Base-by-base conservation (phyloP, 37 sponge, comb jelly and placozoan species). In the Axinella damicornis region DNA sequence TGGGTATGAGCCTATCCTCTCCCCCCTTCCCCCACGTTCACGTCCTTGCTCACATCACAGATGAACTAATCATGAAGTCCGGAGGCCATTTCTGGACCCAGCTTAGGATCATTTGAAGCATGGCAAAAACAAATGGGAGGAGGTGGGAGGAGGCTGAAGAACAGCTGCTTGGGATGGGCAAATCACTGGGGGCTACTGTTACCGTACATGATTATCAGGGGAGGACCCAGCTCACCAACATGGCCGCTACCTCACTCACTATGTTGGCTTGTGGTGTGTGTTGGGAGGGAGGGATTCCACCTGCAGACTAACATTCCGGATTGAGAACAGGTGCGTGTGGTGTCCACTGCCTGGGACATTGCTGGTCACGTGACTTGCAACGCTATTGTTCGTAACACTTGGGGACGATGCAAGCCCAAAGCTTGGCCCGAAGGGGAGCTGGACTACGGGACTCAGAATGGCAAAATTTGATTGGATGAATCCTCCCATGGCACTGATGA, bases 381-480 rank as follows among this genome's bases (percentile, higher is more conserved):
- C 40, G 37, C 55, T 61, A 76, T 27, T 66, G 0, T 25, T 54
- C 25, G 71, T 54, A 28, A 38, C 55, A 5, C 34, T 15, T 12
- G 79, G 30, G 27, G 89, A 80, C 11, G 85, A 63, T 5, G 57
- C 25, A 2, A 84, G 35, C 0, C 41, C 28, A 15, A 73, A n/a
- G n/a, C 73, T 70, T 39, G 40, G 36, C 31, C 69, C 63, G 34
- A 65, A 73, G 21, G 89, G 52, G 17, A 62, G 32, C 60, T 80
- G 82, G 30, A 57, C 58, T n/a, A 82, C 34, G 24, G 82, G 25
- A 41, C 61, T 58, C 22, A 71, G 69, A 60, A 75, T 61, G 58
- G 83, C 77, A 80, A 97, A 76, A 32, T 79, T 76, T 22, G 90
- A 83, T 81, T 97, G 98, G 39, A 97, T 89, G 84, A 92, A 97